phyloP scores from a whole-genome alignment of 1,140 invertebrate genomes.

The Drosophila suzukii region DNA sequence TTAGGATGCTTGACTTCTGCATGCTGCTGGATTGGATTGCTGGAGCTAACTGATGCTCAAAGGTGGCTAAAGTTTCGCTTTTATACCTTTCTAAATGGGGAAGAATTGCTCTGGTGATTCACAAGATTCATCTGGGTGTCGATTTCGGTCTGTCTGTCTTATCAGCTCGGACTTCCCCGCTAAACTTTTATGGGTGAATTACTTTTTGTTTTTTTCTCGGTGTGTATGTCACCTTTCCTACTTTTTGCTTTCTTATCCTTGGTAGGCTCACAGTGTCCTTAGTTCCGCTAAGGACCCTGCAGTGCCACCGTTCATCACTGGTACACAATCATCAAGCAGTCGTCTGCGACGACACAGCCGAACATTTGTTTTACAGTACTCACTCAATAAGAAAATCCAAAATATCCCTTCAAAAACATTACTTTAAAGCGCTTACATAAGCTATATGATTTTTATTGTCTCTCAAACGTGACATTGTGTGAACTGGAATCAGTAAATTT shows the following conservation, averaged over 20 bases:
- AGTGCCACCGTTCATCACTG: no score
- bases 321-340: no score
- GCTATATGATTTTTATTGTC: no score
- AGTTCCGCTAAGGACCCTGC: no score
- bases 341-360: no score
- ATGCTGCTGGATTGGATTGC: conserved; percentile 38
- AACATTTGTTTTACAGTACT: no score
- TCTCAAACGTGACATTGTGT: no score
- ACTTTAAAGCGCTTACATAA: no score
- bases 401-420: no score
- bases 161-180: conserved; percentile 55
- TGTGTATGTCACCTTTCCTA: conserved; percentile 4
- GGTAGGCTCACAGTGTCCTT: no score
- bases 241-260: conserved; percentile 16
- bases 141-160: conserved; percentile 19
- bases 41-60: conserved; percentile 33
- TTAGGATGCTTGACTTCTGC: conserved; percentile 55
- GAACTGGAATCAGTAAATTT: no score
- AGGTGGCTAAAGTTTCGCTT: not conserved
- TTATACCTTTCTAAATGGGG: conserved; percentile 32
- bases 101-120: conserved; percentile 49
- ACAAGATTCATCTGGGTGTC: conserved; percentile 31
- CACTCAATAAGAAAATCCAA: no score
- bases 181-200: conserved; percentile 30
- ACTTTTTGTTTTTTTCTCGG: conserved; percentile 9